Evolutionary conservation across 2,888 invertebrate genomes (phyloP), one percentile per base, ranked within the genome.

Genomic region (Tuta absoluta): DNA sequence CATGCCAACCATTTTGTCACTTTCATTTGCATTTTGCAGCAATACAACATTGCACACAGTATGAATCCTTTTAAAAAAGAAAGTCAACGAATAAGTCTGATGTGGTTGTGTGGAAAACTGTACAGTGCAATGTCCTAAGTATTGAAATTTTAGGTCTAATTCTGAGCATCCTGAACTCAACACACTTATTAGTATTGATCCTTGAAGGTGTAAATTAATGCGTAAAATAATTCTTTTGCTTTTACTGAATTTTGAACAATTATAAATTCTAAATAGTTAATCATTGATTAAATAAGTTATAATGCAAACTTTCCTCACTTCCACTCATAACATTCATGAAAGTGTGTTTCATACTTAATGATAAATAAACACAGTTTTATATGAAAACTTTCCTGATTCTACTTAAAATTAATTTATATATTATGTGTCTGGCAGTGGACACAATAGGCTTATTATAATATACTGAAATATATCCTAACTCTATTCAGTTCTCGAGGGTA

Each of bases 11-110:
- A 14, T 41, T 61, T 33, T n/a, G 24, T 41, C 49, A 66, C 68
- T 68, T 68, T 66, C 66, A 63, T 68, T 65, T 68, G 64, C 57
- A 57, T 65, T 64, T 65, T 62, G 14, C 41, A 7, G 19, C 12
- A 51, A 51, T 51, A 10, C 21, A 51, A 3, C 1, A 2, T 14
- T 41, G 2, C 21, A 51, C 21, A 23, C 51, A 51, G 10, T 49
- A 49, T n/a, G 10, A 2, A 10, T 49, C 8, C 19, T 41, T 41
- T 41, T n/a, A 3, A 3, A 14, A 3, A 41, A 41, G 41, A n/a
- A 41, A 41, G 41, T 14, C 41, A 41, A 41, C 14, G 14, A 41
- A n/a, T 41, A 14, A 41, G 33, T 41, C n/a, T 12, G 41, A 14
- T 41, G 41, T 14, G 2, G n/a, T 63, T 56, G n/a, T 56, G 8